Evolutionary conservation across 2,113 vertebrate species (phyloP), one percentile per base, ranked within the genome.

Genomic region (Atlantisia rogersi): DNA sequence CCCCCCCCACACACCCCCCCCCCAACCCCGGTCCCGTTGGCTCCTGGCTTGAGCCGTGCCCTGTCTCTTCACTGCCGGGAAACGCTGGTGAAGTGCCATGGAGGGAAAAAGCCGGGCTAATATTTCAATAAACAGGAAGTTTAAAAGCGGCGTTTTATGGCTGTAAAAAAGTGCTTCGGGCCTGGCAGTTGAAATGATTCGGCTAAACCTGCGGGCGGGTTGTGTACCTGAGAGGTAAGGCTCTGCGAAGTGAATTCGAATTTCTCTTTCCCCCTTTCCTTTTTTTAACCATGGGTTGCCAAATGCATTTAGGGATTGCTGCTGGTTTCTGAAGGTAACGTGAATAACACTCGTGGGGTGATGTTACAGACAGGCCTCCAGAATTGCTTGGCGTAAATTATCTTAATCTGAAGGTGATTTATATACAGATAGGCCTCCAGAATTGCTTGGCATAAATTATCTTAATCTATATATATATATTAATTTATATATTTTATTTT

Each of bases 41-140:
- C 42, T 35, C 9, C 0, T 3, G 82, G 63, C 32, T 11, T 29
- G 52, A 84, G 73, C 62, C 11, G 21, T 70, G 63, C 56, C 37
- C 22, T 28, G 82, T 81, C 44, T 65, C 48, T 11, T 32, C 55
- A 48, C 65, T 78, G 89, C 44, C 12, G 76, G 17, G 39, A 62
- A 78, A 62, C 11, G 52, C 87, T 71, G 83, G 19, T 35, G 3
- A 50, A 71, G 77, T 55, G 84, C 80, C 44, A 12, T 2, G 58
- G 64, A 13, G 56, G n/a, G 26, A 15, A 16, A 35, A 53, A 77
- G 63, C 80, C 20, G 53, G 65, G 75, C 40, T 73, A 67, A 68
- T 93, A 77, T 86, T 82, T 67, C 59, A 77, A 82, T 92, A 94
- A 94, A 95, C 95, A 96, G 97, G 97, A 97, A 97, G 96, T 97